phyloP scores from a whole-genome alignment of 1,140 invertebrate genomes.

The Heterodera carotae region DNA sequence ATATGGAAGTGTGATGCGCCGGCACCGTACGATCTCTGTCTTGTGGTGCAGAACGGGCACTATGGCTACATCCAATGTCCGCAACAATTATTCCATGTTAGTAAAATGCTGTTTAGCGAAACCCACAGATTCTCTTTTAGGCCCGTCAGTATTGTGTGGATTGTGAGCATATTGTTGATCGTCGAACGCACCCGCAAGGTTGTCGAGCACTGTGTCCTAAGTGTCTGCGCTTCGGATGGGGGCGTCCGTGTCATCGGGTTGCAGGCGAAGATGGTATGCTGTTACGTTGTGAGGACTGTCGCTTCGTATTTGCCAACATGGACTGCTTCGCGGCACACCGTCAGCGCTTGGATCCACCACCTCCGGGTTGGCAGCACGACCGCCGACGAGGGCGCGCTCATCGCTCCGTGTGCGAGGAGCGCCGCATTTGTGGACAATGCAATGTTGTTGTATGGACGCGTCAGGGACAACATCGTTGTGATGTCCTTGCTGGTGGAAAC shows the following conservation, averaged over 20 bases:
- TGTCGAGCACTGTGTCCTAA: not conserved
- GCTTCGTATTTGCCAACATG: not conserved
- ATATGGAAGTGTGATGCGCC: no score
- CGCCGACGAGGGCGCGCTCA: not conserved
- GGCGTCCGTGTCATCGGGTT: no score
- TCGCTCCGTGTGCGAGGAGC: slow-evolving; percentile 3
- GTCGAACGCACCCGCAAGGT: not conserved
- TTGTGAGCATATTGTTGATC: not conserved
- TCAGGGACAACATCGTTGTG: not conserved
- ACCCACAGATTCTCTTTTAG: not conserved
- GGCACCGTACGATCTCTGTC: not conserved
- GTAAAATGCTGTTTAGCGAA: not conserved
- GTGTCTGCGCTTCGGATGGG: not conserved
- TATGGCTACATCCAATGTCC: not conserved
- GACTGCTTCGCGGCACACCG: slow-evolving; percentile 5
- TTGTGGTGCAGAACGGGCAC: not conserved
- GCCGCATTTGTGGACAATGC: not conserved
- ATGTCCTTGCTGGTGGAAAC: no score
- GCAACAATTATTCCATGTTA: not conserved
- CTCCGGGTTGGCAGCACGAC: not conserved
- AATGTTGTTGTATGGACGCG: not conserved
- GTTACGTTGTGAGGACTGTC: not conserved
- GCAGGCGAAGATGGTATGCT: not conserved
- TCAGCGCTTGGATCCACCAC: not conserved
- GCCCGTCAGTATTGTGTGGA: not conserved